Evolutionary conservation across 2,797 vertebrate genomes (phyloP), one percentile per base, ranked within the genome.

Genomic region (Lepus oiostolus): DNA sequence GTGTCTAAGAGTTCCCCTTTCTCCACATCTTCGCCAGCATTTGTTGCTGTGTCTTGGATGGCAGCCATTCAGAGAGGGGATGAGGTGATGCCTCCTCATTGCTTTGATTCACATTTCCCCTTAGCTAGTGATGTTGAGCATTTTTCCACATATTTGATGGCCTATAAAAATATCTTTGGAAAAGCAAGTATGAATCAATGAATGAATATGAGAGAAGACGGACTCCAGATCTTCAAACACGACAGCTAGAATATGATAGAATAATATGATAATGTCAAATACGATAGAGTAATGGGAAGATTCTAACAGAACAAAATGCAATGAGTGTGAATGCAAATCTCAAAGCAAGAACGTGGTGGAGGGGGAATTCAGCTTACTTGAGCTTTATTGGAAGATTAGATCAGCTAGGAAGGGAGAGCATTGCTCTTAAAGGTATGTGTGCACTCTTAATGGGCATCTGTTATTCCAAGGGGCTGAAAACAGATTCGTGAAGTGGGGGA

Each of bases 181-280:
- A 93, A 96, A 87, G 21, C 10, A 87, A 72, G 70, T 58, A 62
- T 60, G 74, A 88, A 38, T 42, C 75, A 58, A 42, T 71, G 47
- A 67, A 65, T 83, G 22, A 42, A 75, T 68, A 13, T 47, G 42
- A 47, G 42, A 47, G 42, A 47, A 47, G 42, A 47, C 42, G 60
- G 67, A 88, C 47, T 85, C 28, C 5, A 47, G 52, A 90, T 65
- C 74, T 81, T 58, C 68, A 58, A 93, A 70, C 90, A 82, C 26
- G 58, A 91, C 42, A 47, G 6, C 26, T 47, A 47, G 42, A 47
- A 47, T 47, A 47, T 8, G 1, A 47, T 47, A 47, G 42, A 47
- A 47, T 47, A 47, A 47, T 47, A 47, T 47, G 42, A 47, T 47
- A 47, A 47, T 47, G 42, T 47, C 42, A 47, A 47, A 47, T 9